A percentile compares a stretch with the other conserved stretches of the same genome.
These are phyloP conservation scores for Forficula auricularia DNA, from an alignment of 1,140 invertebrate genomes.

Conservation along the genomic window DNA sequence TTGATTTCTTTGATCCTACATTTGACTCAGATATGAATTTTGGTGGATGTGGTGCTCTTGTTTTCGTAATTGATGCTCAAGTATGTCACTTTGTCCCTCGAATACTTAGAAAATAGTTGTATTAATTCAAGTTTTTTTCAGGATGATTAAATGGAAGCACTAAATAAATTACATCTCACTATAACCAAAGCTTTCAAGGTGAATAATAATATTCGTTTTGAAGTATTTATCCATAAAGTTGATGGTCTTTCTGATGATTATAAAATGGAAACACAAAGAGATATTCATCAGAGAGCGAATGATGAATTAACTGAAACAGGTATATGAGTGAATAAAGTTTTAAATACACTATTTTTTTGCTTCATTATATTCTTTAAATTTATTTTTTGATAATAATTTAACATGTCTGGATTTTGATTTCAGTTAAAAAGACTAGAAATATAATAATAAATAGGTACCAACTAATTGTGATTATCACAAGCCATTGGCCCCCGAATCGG, in stretches of 20 bases:
- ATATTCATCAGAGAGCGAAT: conserved; percentile 91
- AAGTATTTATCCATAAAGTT: conserved; percentile 97
- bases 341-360: too few species aligned
- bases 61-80: conserved; percentile 99
- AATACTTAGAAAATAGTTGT: background rate
- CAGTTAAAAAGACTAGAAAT: background rate
- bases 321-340: conserved; percentile 20
- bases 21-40: conserved; percentile 94
- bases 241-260: conserved; percentile 96
- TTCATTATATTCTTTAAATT: background rate
- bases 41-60: conserved; percentile 82
- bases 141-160: conserved; percentile 92
- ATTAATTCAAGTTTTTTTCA: conserved; percentile 27
- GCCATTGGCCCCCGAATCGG: too few species aligned
- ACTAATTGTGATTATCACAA: too few species aligned
- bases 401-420: conserved; percentile 2
- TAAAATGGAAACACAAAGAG: conserved; percentile 95
- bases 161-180: conserved; percentile 79
- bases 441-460: too few species aligned
- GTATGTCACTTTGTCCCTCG: conserved; percentile 33
- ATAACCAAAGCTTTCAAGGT: conserved; percentile 91
- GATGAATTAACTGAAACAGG: conserved; percentile 85
- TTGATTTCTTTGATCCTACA: conserved; percentile 90
- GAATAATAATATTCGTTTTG: conserved; percentile 93
- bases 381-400: too few species aligned